Conservation (phyloP, 2,797 vertebrate species). For the Chromobotia macracanthus region DNA sequence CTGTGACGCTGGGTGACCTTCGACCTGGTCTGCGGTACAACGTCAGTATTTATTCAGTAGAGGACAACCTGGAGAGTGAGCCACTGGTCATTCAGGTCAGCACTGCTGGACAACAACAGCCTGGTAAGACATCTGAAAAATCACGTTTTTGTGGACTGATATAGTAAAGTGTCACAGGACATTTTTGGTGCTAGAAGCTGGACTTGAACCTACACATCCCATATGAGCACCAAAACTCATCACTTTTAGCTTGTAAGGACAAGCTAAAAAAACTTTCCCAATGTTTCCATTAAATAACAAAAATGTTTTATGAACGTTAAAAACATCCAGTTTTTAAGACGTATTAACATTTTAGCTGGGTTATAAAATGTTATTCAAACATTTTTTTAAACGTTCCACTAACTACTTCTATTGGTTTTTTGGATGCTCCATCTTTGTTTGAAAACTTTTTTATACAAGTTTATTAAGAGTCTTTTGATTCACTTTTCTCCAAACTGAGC, state of each 20-base stretch:
- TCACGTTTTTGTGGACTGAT: not conserved
- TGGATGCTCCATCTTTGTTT: not conserved
- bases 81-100: constrained; percentile 88
- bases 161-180: not conserved
- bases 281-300: too few relatives aligned
- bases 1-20: constrained; percentile 88
- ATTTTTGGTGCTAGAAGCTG: not conserved
- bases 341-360: too few relatives aligned
- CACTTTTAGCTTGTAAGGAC: too few relatives aligned
- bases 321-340: too few relatives aligned
- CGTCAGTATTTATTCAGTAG: constrained; percentile 92
- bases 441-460: not conserved
- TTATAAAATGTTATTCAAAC: too few relatives aligned
- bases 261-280: too few relatives aligned
- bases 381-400: too few relatives aligned
- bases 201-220: not conserved
- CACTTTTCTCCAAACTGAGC: constrained; percentile 1
- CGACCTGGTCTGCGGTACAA: constrained; percentile 90
- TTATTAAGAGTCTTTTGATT: constrained; percentile 12
- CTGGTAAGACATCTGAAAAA: constrained; percentile 75
- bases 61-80: constrained; percentile 89
- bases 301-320: too few relatives aligned
- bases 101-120: constrained; percentile 80
- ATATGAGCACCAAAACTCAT: not conserved
- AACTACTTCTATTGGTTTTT: not conserved